A percentile compares a stretch with the other conserved stretches of the same genome.
phyloP scores from a whole-genome alignment of 2,113 vertebrate genomes.

The Furnarius figulus region DNA sequence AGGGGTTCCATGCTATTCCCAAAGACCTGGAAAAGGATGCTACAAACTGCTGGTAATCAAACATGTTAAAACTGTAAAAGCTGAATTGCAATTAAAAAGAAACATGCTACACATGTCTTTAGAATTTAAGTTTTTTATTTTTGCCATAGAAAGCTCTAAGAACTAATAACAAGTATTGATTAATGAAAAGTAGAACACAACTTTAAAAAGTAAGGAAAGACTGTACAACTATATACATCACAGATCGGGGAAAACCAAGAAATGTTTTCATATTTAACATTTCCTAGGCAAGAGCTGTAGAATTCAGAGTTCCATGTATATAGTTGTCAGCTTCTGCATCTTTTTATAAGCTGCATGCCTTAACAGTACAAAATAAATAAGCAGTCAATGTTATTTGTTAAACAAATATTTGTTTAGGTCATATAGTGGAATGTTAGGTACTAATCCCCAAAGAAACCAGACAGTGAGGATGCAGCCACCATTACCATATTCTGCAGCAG shows the following conservation, averaged over 20 bases:
- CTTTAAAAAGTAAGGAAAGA: conserved; percentile 68
- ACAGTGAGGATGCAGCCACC: not conserved
- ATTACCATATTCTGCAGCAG: not conserved
- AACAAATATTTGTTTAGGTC: conserved; percentile 5
- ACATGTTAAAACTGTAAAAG: not conserved
- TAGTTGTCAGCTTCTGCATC: conserved; percentile 33
- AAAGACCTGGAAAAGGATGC: not conserved
- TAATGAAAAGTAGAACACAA: conserved; percentile 76
- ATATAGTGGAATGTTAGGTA: conserved; percentile 54
- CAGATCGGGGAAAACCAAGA: conserved; percentile 45
- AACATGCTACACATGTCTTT: not conserved
- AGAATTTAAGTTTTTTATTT: conserved; percentile 78
- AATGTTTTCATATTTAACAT: not conserved
- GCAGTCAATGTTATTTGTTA: conserved; percentile 6
- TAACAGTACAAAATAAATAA: conserved; percentile 70
- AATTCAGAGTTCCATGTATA: conserved; percentile 33
- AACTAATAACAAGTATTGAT: conserved; percentile 76
- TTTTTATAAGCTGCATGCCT: conserved; percentile 53
- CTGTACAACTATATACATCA: conserved; percentile 79
- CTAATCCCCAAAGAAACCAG: conserved; percentile 24
- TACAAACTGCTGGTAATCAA: not conserved
- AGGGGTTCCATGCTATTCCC: not conserved
- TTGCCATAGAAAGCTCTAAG: conserved; percentile 83
- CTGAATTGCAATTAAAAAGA: conserved; percentile 5
- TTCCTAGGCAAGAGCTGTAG: conserved; percentile 34